A percentile compares a stretch with the other conserved stretches of the same genome.
Evolutionary conservation across 2,797 vertebrate genomes (phyloP).

Genomic region (Valencia hispanica): DNA sequence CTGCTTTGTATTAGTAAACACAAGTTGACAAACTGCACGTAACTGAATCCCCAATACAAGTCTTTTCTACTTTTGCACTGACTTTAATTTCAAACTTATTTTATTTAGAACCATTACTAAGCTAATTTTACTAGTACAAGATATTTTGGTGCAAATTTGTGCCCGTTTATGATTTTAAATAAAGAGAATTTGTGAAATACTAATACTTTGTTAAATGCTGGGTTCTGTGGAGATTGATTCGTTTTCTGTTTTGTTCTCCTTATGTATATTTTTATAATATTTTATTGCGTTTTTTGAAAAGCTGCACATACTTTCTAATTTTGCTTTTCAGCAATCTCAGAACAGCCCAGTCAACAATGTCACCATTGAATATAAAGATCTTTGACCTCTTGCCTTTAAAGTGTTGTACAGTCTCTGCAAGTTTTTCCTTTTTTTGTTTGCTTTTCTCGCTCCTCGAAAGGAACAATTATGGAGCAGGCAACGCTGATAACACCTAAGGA

Average conservation of each 20-base stretch:
- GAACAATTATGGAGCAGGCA: conserved; percentile 73
- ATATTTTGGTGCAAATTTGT: no score
- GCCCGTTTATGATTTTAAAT: no score
- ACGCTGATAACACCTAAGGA: conserved; percentile 82
- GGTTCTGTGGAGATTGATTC: neutral
- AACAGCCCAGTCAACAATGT: conserved; percentile 26
- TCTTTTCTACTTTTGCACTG: neutral
- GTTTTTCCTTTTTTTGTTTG: conserved; percentile 43
- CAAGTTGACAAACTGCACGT: neutral
- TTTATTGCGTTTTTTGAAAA: neutral
- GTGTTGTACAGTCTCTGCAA: conserved; percentile 30
- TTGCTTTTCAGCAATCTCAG: neutral
- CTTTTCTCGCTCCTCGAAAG: conserved; percentile 47
- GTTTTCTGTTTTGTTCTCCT: neutral
- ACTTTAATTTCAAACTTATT: neutral
- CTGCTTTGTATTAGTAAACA: neutral
- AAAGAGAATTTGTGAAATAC: no score
- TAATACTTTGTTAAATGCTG: neutral
- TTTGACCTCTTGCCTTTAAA: conserved; percentile 21
- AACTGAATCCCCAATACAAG: neutral
- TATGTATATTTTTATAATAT: neutral
- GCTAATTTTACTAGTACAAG: neutral
- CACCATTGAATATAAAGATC: conserved; percentile 16
- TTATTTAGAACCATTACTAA: neutral
- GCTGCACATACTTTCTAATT: conserved; percentile 1